Evolutionary conservation across 1,140 invertebrate species (phyloP), one percentile per base, ranked within the genome.

Genomic region (Papilio helenus): DNA sequence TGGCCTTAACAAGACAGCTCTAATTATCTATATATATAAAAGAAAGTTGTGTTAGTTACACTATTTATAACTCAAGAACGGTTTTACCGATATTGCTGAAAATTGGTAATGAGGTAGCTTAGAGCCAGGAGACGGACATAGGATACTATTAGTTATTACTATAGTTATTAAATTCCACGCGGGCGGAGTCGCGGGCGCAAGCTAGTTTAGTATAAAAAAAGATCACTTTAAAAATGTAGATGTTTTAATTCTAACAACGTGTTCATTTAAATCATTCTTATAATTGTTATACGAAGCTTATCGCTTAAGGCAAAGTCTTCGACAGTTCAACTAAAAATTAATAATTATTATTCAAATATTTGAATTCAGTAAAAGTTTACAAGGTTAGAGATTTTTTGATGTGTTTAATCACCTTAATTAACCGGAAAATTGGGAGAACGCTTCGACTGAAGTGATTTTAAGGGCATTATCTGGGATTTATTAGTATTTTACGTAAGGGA

Each of bases 381-480:
- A 87, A 84, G 85, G 82, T 77, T 76, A 85, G 84, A 76, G 84
- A 91, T 85, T 84, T 83, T 81, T 86, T 89, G 85, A 85, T 81
- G 80, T 83, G 83, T 90, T 90, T 89, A 90, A 91, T 90, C 87
- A 85, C 87, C 84, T 89, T 84, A 92, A 91, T 92, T 90, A 89
- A 86, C 87, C 81, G 81, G 87, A 89, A 90, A 90, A 91, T 90
- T 90, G 82, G 83, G 85, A 84, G 76, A 80, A 73, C 81, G 80
- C 78, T 80, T 82, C 80, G 20, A 26, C 42, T 51, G 73, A 51
- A 16, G 79, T 80, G 79, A 82, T 79, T 76, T 76, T 81, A 76
- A 80, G 82, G 79, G 76, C 76, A 58, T 81, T 83, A 79, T 79
- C 77, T 79, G 84, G 79, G 76, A 79, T 87, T 85, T 82, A 80